Evolutionary conservation across 2,888 invertebrate species (phyloP), one percentile per base, ranked within the genome.

Genomic region (Dasypolia templi): DNA sequence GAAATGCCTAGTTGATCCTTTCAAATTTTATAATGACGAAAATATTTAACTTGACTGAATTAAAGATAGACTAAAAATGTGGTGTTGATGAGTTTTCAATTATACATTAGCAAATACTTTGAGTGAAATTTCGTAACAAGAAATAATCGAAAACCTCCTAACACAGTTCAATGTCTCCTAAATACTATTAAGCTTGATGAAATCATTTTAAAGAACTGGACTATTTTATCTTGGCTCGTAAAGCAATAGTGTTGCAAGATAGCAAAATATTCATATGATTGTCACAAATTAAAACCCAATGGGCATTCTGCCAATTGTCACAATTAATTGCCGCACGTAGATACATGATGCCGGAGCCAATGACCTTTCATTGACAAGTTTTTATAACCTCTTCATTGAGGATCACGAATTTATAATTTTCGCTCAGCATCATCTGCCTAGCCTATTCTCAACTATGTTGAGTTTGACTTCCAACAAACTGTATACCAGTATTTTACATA

Each of bases 261-360:
- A 70, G 71, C 62, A 56, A 84, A 79, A 77, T 83, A 83, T 87
- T 73, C 77, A 83, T 83, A 87, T 79, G 79, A 86, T 84, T 84
- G 76, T 77, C 77, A 84, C 86, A 89, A 90, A 92, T 93, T 88
- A 88, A 85, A 87, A 89, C 85, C 84, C 84, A 87, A 89, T 89
- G 92, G 94, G 94, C 93, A 87, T 51, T 42, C 81, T 87, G 91
- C 92, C 93, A 94, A 91, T 90, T 86, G 86, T 81, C 78, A 87
- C 88, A 91, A 92, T 91, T 91, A 92, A 92, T 91, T 77, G 85
- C 75, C 85, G 83, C 83, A 87, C 71, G 80, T 81, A 85, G 81
- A 88, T 82, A 66, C 78, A 84, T 86, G 65, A 84, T 87, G 77
- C 72, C 71, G 84, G 86, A 89, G 93, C 83, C 91, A 90, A 86